phyloP scores from a whole-genome alignment of 2,797 vertebrate genomes.

The Tamandua tetradactyla region DNA sequence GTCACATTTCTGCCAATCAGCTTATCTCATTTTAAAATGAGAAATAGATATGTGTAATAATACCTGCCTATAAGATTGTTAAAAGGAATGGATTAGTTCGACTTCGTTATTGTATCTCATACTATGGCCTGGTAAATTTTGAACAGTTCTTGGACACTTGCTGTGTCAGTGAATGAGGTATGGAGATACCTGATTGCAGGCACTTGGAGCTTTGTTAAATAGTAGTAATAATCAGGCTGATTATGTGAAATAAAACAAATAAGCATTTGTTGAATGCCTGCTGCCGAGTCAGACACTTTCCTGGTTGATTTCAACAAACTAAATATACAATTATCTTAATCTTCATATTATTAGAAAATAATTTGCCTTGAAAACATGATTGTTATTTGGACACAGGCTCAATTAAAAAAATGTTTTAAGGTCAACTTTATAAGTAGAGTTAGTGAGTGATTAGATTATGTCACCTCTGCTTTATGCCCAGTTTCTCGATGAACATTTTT shows the following conservation, averaged over 20 bases:
- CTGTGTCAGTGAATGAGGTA: background rate
- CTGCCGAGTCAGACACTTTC: background rate
- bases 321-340: background rate
- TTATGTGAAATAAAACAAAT: background rate
- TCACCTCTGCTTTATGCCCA: background rate
- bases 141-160: background rate
- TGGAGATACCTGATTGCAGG: background rate
- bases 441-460: background rate
- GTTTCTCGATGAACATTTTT: background rate
- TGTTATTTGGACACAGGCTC: slow-evolving; percentile 19
- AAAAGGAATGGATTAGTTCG: background rate
- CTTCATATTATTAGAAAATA: slow-evolving; percentile 5
- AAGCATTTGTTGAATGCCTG: background rate
- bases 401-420: background rate
- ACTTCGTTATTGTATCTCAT: background rate
- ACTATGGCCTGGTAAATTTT: background rate
- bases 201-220: background rate
- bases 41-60: background rate
- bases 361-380: slow-evolving; percentile 23
- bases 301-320: background rate
- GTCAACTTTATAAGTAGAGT: background rate
- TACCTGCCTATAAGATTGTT: background rate
- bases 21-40: background rate
- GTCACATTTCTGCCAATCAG: background rate
- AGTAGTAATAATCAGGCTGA: background rate